Percentiles rank a stretch among this genome's conserved stretches.
Conservation (phyloP, 2,888 invertebrate genomes). For the Thysanoteuthis rhombus region DNA sequence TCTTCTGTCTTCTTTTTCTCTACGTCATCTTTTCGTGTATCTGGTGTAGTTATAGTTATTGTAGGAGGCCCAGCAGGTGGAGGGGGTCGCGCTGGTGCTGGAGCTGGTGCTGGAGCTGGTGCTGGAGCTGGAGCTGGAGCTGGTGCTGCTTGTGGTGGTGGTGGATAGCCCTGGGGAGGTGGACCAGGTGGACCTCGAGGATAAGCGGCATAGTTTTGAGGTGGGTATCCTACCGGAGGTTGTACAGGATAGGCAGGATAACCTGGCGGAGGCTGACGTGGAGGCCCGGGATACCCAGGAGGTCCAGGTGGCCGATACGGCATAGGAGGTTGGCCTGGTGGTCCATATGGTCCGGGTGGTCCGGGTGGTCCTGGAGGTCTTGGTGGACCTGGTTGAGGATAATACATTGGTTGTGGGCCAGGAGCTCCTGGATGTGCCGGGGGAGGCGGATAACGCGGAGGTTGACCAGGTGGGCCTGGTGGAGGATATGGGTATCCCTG, state of each 20-base stretch:
- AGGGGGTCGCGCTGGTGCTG: background rate
- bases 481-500: background rate
- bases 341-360: background rate
- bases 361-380: background rate
- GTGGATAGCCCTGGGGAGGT: background rate
- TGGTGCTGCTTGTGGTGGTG: background rate
- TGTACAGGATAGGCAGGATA: background rate
- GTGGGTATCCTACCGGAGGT: background rate
- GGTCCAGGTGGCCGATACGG: background rate
- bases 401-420: constrained; percentile 1
- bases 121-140: background rate
- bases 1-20: background rate
- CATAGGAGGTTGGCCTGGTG: background rate
- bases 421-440: constrained; percentile 1
- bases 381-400: background rate
- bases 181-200: background rate
- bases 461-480: background rate
- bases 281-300: background rate
- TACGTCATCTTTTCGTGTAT: background rate
- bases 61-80: constrained; percentile 15
- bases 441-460: background rate
- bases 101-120: background rate
- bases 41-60: constrained; percentile 13
- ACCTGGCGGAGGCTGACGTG: background rate
- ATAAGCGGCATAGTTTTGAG: background rate